Evolutionary conservation across 35 echinoderm and acorn worm species (phyloP).

Genomic region (Ophioderma brevispina): DNA sequence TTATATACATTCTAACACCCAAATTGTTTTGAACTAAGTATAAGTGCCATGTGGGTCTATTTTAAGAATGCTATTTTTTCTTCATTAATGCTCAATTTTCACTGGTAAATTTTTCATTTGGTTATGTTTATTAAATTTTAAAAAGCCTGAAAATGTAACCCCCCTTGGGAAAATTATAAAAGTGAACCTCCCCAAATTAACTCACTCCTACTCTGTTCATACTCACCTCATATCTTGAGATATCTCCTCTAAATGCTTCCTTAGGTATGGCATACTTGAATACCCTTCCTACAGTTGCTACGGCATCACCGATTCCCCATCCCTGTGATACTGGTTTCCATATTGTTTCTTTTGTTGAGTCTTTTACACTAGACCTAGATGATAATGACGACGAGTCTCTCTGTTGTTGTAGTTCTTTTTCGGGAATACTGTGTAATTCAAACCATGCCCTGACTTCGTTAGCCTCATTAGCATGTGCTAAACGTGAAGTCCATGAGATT

Average conservation of each 20-base stretch:
- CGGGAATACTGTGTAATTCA: background rate
- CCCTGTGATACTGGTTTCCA: slow-evolving; percentile 83
- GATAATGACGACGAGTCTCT: background rate
- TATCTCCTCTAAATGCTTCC: slow-evolving; percentile 92
- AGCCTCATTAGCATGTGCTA: background rate
- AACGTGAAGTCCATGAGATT: background rate
- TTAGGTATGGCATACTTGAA: slow-evolving; percentile 83
- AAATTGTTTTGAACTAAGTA: no score
- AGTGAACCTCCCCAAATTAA: no score
- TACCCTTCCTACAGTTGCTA: slow-evolving; percentile 80
- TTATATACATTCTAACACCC: no score
- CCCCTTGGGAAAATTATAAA: no score
- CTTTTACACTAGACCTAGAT: background rate
- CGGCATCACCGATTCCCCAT: slow-evolving; percentile 80
- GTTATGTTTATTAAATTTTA: no score
- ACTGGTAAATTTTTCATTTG: no score
- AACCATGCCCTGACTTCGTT: background rate
- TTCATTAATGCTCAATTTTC: no score
- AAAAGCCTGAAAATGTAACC: no score
- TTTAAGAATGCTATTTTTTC: no score
- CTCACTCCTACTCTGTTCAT: background rate
- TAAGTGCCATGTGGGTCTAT: no score
- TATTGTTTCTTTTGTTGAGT: background rate
- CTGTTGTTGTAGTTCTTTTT: background rate
- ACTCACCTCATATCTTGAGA: slow-evolving; percentile 85